Conservation (phyloP, 1,140 invertebrate species). For the Spodoptera litura region DNA sequence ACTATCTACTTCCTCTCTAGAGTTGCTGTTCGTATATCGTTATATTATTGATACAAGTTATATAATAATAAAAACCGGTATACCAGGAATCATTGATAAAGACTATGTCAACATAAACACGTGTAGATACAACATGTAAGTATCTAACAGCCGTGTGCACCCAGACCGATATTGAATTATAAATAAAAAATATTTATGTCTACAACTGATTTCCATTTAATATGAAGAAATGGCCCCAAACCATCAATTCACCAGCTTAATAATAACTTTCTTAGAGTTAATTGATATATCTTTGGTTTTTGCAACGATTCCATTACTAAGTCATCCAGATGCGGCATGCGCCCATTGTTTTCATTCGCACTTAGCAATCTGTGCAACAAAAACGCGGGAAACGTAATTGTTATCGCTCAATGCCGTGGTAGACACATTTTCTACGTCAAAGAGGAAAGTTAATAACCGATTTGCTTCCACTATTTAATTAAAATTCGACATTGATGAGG, state of each 20-base stretch:
- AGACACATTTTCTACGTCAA: slow-evolving; percentile 72
- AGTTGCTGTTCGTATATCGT: no score
- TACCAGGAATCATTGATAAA: slow-evolving; percentile 11
- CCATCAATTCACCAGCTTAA: not conserved
- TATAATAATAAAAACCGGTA: slow-evolving; percentile 1
- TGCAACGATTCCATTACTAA: slow-evolving; percentile 27
- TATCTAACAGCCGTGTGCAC: not conserved
- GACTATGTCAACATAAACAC: slow-evolving; percentile 24
- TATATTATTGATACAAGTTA: not conserved
- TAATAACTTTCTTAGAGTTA: slow-evolving; percentile 43
- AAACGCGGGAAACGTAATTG: slow-evolving; percentile 77
- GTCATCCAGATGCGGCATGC: slow-evolving; percentile 28
- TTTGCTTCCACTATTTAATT: slow-evolving; percentile 67
- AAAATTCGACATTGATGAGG: slow-evolving; percentile 65
- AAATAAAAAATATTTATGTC: no score
- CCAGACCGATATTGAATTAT: not conserved
- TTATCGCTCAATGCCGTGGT: slow-evolving; percentile 61
- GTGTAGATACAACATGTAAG: not conserved
- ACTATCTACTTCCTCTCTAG: no score
- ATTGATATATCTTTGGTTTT: slow-evolving; percentile 43
- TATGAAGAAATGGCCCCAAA: slow-evolving; percentile 2
- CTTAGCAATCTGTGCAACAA: slow-evolving; percentile 64
- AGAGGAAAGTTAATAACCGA: slow-evolving; percentile 79
- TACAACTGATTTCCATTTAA: not conserved
- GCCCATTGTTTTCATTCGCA: slow-evolving; percentile 57